phyloP scores from a whole-genome alignment of 35 echinoderm and acorn worm genomes.

The Apostichopus californicus region DNA sequence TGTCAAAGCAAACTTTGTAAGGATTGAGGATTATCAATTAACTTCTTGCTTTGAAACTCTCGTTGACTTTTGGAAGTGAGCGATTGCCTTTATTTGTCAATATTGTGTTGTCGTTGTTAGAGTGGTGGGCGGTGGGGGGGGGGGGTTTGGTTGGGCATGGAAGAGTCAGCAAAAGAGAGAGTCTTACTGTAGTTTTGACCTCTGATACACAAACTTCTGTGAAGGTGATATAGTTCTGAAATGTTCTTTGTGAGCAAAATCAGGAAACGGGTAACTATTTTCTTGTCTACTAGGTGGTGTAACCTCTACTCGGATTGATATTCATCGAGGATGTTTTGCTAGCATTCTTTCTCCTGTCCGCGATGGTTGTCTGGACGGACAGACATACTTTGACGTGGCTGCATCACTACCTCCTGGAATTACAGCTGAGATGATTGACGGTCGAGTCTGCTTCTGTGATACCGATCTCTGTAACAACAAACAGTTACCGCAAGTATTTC shows the following conservation, averaged over 20 bases:
- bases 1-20: too few relatives aligned
- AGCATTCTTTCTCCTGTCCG: neutral
- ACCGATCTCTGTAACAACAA: neutral
- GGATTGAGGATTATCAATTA: too few relatives aligned
- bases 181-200: too few relatives aligned
- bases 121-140: too few relatives aligned
- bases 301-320: neutral
- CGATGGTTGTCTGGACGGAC: neutral
- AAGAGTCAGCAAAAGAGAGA: too few relatives aligned
- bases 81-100: too few relatives aligned
- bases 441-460: constrained; percentile 13
- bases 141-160: too few relatives aligned
- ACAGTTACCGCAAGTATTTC: neutral
- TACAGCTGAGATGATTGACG: neutral
- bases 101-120: too few relatives aligned
- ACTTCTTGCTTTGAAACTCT: too few relatives aligned
- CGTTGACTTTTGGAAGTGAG: too few relatives aligned
- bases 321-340: neutral
- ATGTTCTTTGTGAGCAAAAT: neutral
- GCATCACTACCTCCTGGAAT: neutral
- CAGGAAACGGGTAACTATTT: neutral
- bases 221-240: too few relatives aligned
- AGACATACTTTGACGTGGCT: neutral
- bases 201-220: too few relatives aligned
- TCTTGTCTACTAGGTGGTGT: neutral